Evolutionary conservation across 2,888 invertebrate species (phyloP).

Genomic region (Sarcophaga variegata): DNA sequence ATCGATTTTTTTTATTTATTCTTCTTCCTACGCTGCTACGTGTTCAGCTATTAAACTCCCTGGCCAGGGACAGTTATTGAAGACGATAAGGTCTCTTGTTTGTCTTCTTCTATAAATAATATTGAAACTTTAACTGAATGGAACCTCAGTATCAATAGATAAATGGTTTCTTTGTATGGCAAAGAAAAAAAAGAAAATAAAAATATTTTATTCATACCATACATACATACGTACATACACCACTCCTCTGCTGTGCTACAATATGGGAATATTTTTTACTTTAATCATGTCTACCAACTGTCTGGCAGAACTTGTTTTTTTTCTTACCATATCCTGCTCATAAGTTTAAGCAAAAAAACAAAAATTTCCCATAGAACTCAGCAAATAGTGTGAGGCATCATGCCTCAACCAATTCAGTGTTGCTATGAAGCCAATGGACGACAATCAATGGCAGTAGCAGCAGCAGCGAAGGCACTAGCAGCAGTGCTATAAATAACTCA

Average conservation of each 20-base stretch:
- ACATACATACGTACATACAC: background rate
- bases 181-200: conserved; percentile 27
- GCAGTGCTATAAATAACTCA: conserved; percentile 61
- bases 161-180: background rate
- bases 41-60: conserved; percentile 49
- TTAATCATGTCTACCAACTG: conserved; percentile 64
- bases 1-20: conserved; percentile 66
- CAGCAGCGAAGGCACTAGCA: background rate
- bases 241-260: background rate
- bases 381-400: background rate
- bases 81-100: background rate
- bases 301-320: conserved; percentile 43
- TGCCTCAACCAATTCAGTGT: conserved; percentile 17
- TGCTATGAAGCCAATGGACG: conserved; percentile 32
- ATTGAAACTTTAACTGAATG: conserved; percentile 47
- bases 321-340: background rate
- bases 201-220: background rate
- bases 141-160: conserved; percentile 5
- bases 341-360: background rate
- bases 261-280: conserved; percentile 39
- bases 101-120: conserved; percentile 38
- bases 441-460: conserved; percentile 9
- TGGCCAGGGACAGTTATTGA: conserved; percentile 16
- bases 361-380: background rate
- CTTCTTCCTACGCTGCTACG: conserved; percentile 22